phyloP scores from a whole-genome alignment of 1,140 invertebrate genomes.

The Trachymyrmex septentrionalis region DNA sequence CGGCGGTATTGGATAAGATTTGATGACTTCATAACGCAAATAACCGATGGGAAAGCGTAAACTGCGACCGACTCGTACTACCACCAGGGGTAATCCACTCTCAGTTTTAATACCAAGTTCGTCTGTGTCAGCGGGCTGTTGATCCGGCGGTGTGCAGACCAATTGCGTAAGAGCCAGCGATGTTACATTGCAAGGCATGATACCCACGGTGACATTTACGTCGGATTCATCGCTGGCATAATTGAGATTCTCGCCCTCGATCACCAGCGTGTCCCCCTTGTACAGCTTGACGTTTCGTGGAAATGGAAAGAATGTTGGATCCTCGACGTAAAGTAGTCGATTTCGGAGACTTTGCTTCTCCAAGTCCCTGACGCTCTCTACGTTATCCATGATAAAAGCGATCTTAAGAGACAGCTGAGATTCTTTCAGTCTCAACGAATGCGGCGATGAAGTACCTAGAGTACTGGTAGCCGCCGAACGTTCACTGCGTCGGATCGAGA shows the following conservation, averaged over 20 bases:
- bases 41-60: slow-evolving; percentile 95
- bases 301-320: slow-evolving; percentile 97
- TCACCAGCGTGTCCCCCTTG: slow-evolving; percentile 97
- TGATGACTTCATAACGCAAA: slow-evolving; percentile 95
- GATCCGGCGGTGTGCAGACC: slow-evolving; percentile 95
- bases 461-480: slow-evolving; percentile 28
- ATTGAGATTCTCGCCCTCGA: slow-evolving; percentile 97
- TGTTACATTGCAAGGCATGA: slow-evolving; percentile 95
- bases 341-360: slow-evolving; percentile 93
- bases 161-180: slow-evolving; percentile 95
- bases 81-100: slow-evolving; percentile 94
- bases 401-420: slow-evolving; percentile 91
- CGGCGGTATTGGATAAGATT: slow-evolving; percentile 94
- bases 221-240: slow-evolving; percentile 96
- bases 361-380: slow-evolving; percentile 94
- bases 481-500: slow-evolving; percentile 66
- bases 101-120: slow-evolving; percentile 93
- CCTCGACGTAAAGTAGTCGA: slow-evolving; percentile 95
- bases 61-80: slow-evolving; percentile 95
- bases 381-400: slow-evolving; percentile 98
- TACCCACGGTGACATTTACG: slow-evolving; percentile 97
- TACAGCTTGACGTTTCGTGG: slow-evolving; percentile 94
- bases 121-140: slow-evolving; percentile 94
- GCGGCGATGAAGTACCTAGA: slow-evolving; percentile 56
- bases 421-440: slow-evolving; percentile 83